phyloP scores from a whole-genome alignment of 1,140 invertebrate species.

The Drosophila ogumai region DNA sequence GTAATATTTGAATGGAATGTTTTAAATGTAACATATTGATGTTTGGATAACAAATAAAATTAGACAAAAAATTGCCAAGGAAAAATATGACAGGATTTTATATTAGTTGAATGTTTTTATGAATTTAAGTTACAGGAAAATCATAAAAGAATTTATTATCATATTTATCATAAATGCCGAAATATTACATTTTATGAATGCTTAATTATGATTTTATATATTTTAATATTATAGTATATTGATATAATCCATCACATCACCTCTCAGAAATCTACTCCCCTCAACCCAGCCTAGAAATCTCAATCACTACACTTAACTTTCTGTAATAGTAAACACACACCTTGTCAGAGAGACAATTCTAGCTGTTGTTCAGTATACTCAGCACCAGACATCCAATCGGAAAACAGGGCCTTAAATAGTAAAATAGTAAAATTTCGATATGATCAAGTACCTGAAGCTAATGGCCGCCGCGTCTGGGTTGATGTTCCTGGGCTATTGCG shows the following conservation, averaged over 20 bases:
- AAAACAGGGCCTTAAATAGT: not conserved
- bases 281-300: not conserved
- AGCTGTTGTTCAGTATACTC: not conserved
- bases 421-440: constrained; percentile 34
- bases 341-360: not conserved
- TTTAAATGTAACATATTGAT: not conserved
- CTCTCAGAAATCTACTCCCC: not conserved
- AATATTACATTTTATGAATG: too few species aligned
- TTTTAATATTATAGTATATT: not conserved
- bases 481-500: constrained; percentile 92
- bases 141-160: too few species aligned
- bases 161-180: too few species aligned
- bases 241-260: not conserved
- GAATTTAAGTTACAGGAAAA: too few species aligned
- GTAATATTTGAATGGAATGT: not conserved
- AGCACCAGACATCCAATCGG: not conserved
- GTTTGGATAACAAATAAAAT: not conserved
- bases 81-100: not conserved
- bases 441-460: constrained; percentile 88
- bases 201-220: not conserved
- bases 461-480: constrained; percentile 94
- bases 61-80: too few species aligned
- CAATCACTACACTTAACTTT: not conserved
- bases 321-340: not conserved
- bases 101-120: not conserved